Base-by-base conservation (phyloP, 2,888 invertebrate genomes). In the Chirona hameri region DNA sequence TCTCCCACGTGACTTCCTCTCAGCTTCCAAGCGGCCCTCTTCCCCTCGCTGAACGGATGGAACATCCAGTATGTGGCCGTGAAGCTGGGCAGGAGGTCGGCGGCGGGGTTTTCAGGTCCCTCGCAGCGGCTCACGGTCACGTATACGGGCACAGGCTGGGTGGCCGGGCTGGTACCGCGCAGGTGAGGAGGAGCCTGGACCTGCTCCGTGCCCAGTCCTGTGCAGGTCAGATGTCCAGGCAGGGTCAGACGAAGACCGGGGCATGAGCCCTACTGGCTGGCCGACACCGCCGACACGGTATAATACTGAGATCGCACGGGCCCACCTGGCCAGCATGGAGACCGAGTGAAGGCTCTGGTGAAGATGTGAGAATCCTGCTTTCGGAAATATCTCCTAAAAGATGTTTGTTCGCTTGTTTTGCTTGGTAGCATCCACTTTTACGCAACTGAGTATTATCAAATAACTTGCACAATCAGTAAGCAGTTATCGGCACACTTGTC, bases 41-140 rank as follows among this genome's bases (percentile, higher is more conserved):
- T 91, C 85, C 91, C 91, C 87, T 92, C 90, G 87, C 92, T 92
- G 87, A 91, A 93, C 7, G 93, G 92, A 88, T 91, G 92, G 87
- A 92, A 93, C 88, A 91, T 90, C 92, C 92, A 92, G 88, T 92
- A 93, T 84, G 91, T 92, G 76, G 92, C 91, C 86, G 91, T 91
- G 87, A 92, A 85, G 27, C 60, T 48, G 24, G 72, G 72, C 72
- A 85, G 31, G 39, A n/a, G 24, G 31, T 9, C 31, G 31, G 29
- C 31, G 31, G 29, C 4, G 14, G 12, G 72, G 72, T 15, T 27
- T 15, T 2, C 65, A 5, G n/a, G 65, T 12, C 21, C 7, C 3
- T 65, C 65, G 9, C 72, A 72, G 29, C 29, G 72, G 72, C 5
- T 15, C 72, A 72, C 18, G 31, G 31, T 29, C 18, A 72, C 72